Conservation (phyloP, 1,140 invertebrate genomes). For the Stenopsyche tienmushanensis region DNA sequence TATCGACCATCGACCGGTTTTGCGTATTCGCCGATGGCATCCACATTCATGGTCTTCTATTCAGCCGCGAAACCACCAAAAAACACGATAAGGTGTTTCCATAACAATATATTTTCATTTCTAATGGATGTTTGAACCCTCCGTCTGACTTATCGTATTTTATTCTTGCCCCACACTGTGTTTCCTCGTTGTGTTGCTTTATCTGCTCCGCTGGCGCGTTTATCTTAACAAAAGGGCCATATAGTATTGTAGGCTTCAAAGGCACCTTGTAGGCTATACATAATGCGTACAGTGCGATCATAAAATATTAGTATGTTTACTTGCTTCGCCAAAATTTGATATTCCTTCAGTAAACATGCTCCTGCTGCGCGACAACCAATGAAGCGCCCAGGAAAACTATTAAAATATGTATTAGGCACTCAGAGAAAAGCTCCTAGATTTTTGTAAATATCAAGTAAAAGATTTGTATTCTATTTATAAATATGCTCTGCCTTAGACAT, state of each 20-base stretch:
- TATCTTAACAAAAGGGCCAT: background rate
- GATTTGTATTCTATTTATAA: no score
- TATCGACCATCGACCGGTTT: no score
- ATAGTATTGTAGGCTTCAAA: background rate
- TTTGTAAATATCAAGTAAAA: no score
- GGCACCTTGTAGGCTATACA: background rate
- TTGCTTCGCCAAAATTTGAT: background rate
- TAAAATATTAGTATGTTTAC: background rate
- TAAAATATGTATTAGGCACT: background rate
- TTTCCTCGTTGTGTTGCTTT: background rate
- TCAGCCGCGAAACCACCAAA: no score
- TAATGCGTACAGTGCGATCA: background rate
- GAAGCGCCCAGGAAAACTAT: background rate
- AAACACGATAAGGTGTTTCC: slow-evolving; percentile 18
- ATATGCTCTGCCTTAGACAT: no score
- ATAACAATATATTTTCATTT: slow-evolving; percentile 29
- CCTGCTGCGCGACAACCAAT: background rate
- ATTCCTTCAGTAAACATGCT: background rate
- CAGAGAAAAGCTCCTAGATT: no score
- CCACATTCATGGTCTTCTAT: no score
- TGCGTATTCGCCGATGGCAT: no score
- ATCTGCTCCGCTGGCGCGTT: background rate
- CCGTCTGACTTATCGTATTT: background rate
- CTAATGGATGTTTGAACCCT: slow-evolving; percentile 16
- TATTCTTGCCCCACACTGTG: background rate